A percentile compares a stretch with the other conserved stretches of the same genome.
Evolutionary conservation across 2,797 vertebrate genomes (phyloP).

Genomic region (Octomys mimax): DNA sequence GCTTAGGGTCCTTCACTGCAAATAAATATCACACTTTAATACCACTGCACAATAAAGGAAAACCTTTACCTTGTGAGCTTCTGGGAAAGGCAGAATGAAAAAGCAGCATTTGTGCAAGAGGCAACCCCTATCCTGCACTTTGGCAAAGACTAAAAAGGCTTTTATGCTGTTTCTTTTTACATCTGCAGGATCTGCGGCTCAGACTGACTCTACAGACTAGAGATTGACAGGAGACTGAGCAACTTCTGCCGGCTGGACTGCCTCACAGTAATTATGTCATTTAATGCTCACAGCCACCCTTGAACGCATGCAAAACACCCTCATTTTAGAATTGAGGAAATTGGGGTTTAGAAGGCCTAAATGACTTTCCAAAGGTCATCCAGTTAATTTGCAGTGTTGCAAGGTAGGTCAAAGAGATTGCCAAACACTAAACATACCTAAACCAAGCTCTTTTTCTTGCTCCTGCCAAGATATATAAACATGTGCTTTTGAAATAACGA

Average conservation of each 20-base stretch:
- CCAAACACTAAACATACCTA: background rate
- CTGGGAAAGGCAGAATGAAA: constrained; percentile 49
- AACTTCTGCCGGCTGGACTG: background rate
- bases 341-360: constrained; percentile 30
- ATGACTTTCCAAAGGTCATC: background rate
- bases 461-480: constrained; percentile 39
- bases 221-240: background rate
- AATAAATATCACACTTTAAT: constrained; percentile 71
- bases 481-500: constrained; percentile 67
- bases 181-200: background rate
- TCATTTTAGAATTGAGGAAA: constrained; percentile 44
- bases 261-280: background rate
- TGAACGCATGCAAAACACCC: constrained; percentile 44
- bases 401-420: background rate
- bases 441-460: background rate
- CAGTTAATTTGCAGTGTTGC: background rate
- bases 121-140: background rate
- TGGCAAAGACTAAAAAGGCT: constrained; percentile 20
- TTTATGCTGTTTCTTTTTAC: background rate
- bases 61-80: constrained; percentile 34
- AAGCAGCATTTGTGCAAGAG: background rate
- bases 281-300: background rate
- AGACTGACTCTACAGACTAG: background rate
- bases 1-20: background rate
- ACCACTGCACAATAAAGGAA: background rate